Evolutionary conservation across 2,797 vertebrate species (phyloP).

Genomic region (Chromis chromis): DNA sequence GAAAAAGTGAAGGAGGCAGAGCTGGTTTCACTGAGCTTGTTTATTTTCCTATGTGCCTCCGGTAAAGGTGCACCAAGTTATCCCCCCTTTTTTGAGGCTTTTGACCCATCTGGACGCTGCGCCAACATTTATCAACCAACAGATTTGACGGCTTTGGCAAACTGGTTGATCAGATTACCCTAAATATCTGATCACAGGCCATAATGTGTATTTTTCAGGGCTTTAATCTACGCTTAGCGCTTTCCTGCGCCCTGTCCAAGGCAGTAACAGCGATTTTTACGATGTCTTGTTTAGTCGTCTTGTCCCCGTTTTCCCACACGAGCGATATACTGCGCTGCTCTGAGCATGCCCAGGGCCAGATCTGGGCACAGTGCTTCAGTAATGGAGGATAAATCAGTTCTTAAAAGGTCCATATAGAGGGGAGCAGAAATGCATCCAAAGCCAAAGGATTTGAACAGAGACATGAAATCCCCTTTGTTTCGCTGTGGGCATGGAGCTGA

Average conservation of each 20-base stretch:
- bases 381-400: constrained; percentile 82
- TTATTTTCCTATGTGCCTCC: constrained; percentile 31
- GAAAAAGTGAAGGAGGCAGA: constrained; percentile 53
- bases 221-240: constrained; percentile 60
- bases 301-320: constrained; percentile 64
- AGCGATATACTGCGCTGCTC: constrained; percentile 55
- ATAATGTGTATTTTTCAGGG: constrained; percentile 54
- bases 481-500: constrained; percentile 66
- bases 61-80: constrained; percentile 11
- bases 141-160: constrained; percentile 57
- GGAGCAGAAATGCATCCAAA: constrained; percentile 71
- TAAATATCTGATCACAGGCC: constrained; percentile 61
- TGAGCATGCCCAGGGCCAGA: constrained; percentile 69
- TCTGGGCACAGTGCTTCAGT: constrained; percentile 67
- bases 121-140: constrained; percentile 46
- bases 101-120: constrained; percentile 32
- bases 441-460: constrained; percentile 77
- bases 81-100: constrained; percentile 28
- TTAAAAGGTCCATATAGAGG: constrained; percentile 77
- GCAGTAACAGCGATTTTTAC: constrained; percentile 49
- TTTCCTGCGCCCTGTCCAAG: constrained; percentile 29
- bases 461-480: constrained; percentile 84
- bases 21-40: constrained; percentile 43
- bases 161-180: constrained; percentile 67
- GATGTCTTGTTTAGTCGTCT: constrained; percentile 64